Percentiles rank a stretch among this genome's conserved stretches.
These are phyloP conservation scores for Ambastaia sidthimunki DNA, from an alignment of 2,797 vertebrate species.

Conservation along the genomic window DNA sequence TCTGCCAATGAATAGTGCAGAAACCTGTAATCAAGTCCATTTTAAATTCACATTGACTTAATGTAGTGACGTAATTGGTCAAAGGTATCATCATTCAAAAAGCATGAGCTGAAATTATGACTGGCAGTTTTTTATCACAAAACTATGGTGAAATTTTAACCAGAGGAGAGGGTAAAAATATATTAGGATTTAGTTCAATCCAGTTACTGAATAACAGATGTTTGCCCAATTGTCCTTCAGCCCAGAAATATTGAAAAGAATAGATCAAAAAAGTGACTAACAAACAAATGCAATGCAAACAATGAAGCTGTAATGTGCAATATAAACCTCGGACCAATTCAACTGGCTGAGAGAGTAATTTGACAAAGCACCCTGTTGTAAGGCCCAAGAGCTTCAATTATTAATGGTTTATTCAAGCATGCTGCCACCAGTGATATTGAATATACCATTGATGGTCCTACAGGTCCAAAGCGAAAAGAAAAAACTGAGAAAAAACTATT, in stretches of 20 bases:
- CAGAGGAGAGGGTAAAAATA: slow-evolving; percentile 4
- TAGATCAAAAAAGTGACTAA: slow-evolving; percentile 13
- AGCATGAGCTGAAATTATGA: neutral
- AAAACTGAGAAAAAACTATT: neutral
- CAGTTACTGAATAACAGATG: slow-evolving; percentile 21
- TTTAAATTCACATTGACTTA: too few relatives aligned
- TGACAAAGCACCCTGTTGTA: slow-evolving; percentile 45
- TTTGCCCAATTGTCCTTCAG: slow-evolving; percentile 12
- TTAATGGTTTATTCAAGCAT: slow-evolving; percentile 41
- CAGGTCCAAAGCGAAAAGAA: slow-evolving; percentile 12
- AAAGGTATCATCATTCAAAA: neutral
- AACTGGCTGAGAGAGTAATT: slow-evolving; percentile 21
- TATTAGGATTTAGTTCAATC: neutral
- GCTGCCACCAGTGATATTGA: slow-evolving; percentile 26
- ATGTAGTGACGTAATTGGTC: too few relatives aligned
- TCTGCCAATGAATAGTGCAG: too few relatives aligned
- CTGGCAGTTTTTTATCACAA: slow-evolving; percentile 8
- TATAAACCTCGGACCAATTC: slow-evolving; percentile 33
- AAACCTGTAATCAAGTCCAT: too few relatives aligned
- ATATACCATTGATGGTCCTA: slow-evolving; percentile 24
- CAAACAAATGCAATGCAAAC: slow-evolving; percentile 10
- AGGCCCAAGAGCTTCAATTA: slow-evolving; percentile 34
- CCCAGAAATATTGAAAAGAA: neutral
- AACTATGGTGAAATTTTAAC: slow-evolving; percentile 36
- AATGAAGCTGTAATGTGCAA: slow-evolving; percentile 35